Evolutionary conservation across 2,888 invertebrate genomes (phyloP), one percentile per base, ranked within the genome.

Genomic region (Drosophila kanekoi): DNA sequence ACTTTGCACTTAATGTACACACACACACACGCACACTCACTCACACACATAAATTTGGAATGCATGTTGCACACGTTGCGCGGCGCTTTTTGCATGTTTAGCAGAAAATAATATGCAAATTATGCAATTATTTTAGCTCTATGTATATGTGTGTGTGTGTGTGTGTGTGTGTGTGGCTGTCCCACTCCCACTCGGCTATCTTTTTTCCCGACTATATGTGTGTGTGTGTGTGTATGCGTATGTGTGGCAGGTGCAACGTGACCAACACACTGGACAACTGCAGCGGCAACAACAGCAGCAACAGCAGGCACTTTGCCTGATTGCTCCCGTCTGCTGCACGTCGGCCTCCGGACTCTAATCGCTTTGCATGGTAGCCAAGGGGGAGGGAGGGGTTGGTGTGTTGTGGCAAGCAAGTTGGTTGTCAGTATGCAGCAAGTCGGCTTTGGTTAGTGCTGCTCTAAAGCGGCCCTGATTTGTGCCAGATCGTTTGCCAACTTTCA

Each of bases 41-140:
- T 53, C 56, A 48, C 59, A 68, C 41, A 54, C 40, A 54, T 14
- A 49, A 76, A 67, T 83, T 72, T 47, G 73, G 81, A 85, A 82
- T 87, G 87, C 87, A 82, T 86, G 86, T 74, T 87, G 83, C 85
- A 72, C 76, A 75, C 75, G 61, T 53, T 62, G 75, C 88, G 83
- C 81, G 87, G 69, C 59, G 77, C 80, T 86, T 89, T 86, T 88
- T 88, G 89, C 90, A 81, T 77, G 82, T 81, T 87, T 81, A 82
- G 86, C 90, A 83, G 75, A 88, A 88, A 88, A 79, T 81, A 88
- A 86, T 87, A 90, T 90, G 88, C 88, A 88, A 88, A 88, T 88
- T 90, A 90, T 89, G 90, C 89, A 89, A 88, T 90, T 89, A 90
- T 89, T 90, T 90, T 87, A 83, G 80, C 78, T 66, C 44, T 53